Conservation (phyloP, 37 sponge, comb jelly and placozoan genomes). For the Chondrosia reniformis region DNA sequence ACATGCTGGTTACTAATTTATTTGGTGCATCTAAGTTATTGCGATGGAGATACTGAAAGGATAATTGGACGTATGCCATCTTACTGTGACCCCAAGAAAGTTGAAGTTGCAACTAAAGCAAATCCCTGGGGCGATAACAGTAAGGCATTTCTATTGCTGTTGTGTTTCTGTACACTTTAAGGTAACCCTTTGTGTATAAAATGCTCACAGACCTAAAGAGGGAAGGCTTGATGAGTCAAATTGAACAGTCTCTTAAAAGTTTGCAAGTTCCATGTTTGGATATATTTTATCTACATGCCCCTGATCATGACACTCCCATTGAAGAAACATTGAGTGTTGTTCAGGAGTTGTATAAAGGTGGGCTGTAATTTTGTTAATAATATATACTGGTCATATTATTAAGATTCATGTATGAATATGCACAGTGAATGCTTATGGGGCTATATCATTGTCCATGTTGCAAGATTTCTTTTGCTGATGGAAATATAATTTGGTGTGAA, state of each 20-base stretch:
- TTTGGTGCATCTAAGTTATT: slow-evolving; percentile 43
- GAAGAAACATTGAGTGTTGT: slow-evolving; percentile 81
- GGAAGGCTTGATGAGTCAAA: slow-evolving; percentile 58
- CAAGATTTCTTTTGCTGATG: too few species aligned
- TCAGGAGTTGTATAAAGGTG: slow-evolving; percentile 71
- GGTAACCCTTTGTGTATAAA: too few species aligned
- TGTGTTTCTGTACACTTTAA: too few species aligned
- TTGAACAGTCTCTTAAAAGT: slow-evolving; percentile 36
- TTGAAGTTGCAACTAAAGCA: slow-evolving; percentile 67
- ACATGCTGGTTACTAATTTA: not conserved
- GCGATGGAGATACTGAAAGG: slow-evolving; percentile 55
- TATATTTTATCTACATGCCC: slow-evolving; percentile 86
- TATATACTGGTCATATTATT: too few species aligned
- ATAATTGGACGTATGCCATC: slow-evolving; percentile 43
- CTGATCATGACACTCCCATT: slow-evolving; percentile 82
- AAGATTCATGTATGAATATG: too few species aligned
- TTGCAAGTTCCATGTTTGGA: slow-evolving; percentile 66
- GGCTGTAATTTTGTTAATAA: not conserved
- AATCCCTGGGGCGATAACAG: slow-evolving; percentile 52
- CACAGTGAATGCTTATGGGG: too few species aligned
- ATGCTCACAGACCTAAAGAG: slow-evolving; percentile 39
- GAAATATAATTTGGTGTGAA: too few species aligned
- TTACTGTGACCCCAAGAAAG: slow-evolving; percentile 13
- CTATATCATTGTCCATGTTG: too few species aligned
- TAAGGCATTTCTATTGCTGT: too few species aligned